Base-by-base conservation (phyloP, 1,140 invertebrate genomes). In the Hypothenemus hampei region DNA sequence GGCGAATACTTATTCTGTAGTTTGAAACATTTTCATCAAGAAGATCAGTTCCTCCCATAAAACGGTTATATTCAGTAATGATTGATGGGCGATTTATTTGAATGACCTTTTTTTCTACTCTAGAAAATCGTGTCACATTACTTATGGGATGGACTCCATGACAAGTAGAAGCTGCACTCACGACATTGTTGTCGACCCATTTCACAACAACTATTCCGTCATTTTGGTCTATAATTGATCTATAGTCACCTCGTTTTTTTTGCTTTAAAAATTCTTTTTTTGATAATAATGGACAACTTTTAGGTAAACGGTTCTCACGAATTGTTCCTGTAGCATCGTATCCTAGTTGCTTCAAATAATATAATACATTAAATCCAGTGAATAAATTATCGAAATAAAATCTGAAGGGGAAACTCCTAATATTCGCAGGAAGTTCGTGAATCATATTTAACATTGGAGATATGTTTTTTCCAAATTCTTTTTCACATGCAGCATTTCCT, bases 261-360 rank as follows among this genome's bases (percentile, higher is more conserved):
- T 50, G n/a, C n/a, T n/a, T n/a, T n/a, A n/a, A n/a, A n/a, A n/a
- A n/a, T n/a, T n/a, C n/a, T n/a, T n/a, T n/a, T n/a, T n/a, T n/a
- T n/a, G n/a, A n/a, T n/a, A n/a, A n/a, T n/a, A n/a, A n/a, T n/a
- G n/a, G n/a, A n/a, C n/a, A n/a, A n/a, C n/a, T n/a, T n/a, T n/a
- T n/a, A n/a, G n/a, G n/a, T n/a, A n/a, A n/a, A n/a, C n/a, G n/a
- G n/a, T n/a, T n/a, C n/a, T n/a, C n/a, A n/a, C n/a, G n/a, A n/a
- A n/a, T n/a, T n/a, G n/a, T n/a, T n/a, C n/a, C n/a, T n/a, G n/a
- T n/a, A n/a, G n/a, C n/a, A n/a, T n/a, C n/a, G n/a, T n/a, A 67
- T 65, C 68, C 59, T 69, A 69, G 46, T 61, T 58, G 60, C 67
- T 57, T 62, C 70, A 29, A 46, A 46, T 24, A 33, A 46, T 33